Conservation (phyloP, 2,888 invertebrate species). For the Cetonia aurata region DNA sequence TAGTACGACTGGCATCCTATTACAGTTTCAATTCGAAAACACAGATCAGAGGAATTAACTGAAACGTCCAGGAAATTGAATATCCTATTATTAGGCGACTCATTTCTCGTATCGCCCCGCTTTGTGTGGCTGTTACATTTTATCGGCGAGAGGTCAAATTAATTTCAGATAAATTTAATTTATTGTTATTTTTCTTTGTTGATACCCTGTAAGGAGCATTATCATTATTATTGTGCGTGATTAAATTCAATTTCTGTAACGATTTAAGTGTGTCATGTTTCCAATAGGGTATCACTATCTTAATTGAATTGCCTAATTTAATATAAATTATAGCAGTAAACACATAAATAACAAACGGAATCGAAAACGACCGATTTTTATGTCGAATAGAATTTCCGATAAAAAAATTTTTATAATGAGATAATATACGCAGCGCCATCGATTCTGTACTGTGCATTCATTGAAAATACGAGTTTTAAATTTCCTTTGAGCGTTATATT, state of each 20-base stretch:
- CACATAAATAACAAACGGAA: slow-evolving; percentile 38
- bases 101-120: background rate
- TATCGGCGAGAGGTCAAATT: slow-evolving; percentile 43
- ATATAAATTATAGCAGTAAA: slow-evolving; percentile 43
- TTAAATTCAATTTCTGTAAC: slow-evolving; percentile 8
- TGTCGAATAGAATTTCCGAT: slow-evolving; percentile 6
- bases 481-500: too few species aligned
- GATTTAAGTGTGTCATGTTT: slow-evolving; percentile 40
- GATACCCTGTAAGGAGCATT: slow-evolving; percentile 10
- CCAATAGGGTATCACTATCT: slow-evolving; percentile 38
- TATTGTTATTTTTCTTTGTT: slow-evolving; percentile 43
- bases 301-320: slow-evolving; percentile 45
- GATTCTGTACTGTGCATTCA: too few species aligned
- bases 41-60: too few species aligned
- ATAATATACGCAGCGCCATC: too few species aligned
- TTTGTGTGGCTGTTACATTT: slow-evolving; percentile 22
- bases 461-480: too few species aligned
- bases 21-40: too few species aligned
- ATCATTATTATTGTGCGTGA: slow-evolving; percentile 29
- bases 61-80: too few species aligned
- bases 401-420: background rate
- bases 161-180: slow-evolving; percentile 49
- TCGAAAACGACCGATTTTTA: slow-evolving; percentile 21
- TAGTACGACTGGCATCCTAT: too few species aligned
- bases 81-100: too few species aligned